Evolutionary conservation across 2,113 vertebrate species (phyloP).

Genomic region (Emberiza fucata): DNA sequence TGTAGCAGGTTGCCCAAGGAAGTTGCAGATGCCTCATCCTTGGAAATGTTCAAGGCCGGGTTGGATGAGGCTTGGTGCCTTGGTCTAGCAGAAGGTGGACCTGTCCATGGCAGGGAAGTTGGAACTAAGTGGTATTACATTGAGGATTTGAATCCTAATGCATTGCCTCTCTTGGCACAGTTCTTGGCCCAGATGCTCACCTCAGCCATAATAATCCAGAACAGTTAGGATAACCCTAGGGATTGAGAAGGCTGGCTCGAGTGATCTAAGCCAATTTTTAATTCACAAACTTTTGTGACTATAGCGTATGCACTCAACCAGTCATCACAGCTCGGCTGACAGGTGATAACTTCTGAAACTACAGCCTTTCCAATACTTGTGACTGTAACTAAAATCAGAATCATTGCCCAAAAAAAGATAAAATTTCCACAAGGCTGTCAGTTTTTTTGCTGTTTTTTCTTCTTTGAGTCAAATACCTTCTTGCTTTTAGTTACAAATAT

Average conservation of each 20-base stretch:
- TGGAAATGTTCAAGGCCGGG: background rate
- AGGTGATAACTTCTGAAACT: background rate
- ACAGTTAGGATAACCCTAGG: background rate
- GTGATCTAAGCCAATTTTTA: background rate
- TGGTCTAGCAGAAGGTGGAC: background rate
- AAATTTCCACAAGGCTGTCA: background rate
- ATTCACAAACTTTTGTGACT: background rate
- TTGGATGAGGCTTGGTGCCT: background rate
- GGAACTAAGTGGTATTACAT: background rate
- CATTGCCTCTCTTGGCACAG: background rate
- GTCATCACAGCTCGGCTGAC: background rate
- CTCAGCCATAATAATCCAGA: background rate
- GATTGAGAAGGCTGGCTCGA: background rate
- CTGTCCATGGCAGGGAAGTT: background rate
- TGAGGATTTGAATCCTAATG: background rate
- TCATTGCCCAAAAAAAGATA: background rate
- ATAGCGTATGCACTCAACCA: background rate
- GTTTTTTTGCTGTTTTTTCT: background rate
- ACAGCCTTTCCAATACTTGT: background rate
- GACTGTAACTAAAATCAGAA: background rate
- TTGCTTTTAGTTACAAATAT: background rate
- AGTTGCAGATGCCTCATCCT: background rate
- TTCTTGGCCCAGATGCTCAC: background rate
- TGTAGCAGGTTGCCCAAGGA: background rate
- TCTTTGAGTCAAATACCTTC: background rate